These are phyloP conservation scores for Oryzias melastigma DNA, from an alignment of 2,113 vertebrate species.

Conservation along the genomic window DNA sequence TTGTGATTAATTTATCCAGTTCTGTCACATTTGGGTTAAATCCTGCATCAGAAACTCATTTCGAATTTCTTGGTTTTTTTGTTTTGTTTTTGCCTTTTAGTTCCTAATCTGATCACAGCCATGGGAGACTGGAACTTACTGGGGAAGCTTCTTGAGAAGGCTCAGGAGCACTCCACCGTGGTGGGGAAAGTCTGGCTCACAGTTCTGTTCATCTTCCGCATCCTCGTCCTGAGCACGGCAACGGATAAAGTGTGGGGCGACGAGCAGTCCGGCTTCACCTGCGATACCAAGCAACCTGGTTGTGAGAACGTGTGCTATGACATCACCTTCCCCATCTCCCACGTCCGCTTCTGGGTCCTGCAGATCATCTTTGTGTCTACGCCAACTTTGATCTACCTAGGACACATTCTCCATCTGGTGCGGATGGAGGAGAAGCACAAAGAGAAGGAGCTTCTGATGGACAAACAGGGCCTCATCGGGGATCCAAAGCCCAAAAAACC, in stretches of 20 bases:
- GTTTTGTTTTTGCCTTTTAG: constrained; percentile 3
- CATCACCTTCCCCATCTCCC: constrained; percentile 87
- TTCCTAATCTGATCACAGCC: constrained; percentile 45
- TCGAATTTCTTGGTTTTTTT: neutral
- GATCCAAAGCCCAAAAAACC: constrained; percentile 44
- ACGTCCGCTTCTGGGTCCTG: constrained; percentile 88
- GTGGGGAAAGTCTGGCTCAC: constrained; percentile 88
- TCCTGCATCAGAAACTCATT: too few relatives aligned
- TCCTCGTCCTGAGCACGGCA: constrained; percentile 83
- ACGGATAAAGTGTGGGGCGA: constrained; percentile 88
- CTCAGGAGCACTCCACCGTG: constrained; percentile 86
- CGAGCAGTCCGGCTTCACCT: constrained; percentile 84
- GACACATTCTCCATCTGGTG: constrained; percentile 85
- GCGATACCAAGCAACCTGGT: constrained; percentile 86
- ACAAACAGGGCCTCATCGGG: constrained; percentile 49
- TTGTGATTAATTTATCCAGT: too few relatives aligned
- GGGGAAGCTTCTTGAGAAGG: constrained; percentile 83
- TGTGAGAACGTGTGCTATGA: constrained; percentile 89
- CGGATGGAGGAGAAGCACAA: constrained; percentile 81
- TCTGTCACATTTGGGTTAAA: too few relatives aligned
- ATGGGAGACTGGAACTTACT: constrained; percentile 90
- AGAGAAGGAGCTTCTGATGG: constrained; percentile 46
- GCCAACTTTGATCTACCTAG: constrained; percentile 84
- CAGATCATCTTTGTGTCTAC: constrained; percentile 91
- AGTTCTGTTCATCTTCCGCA: constrained; percentile 85